These are phyloP conservation scores for Euura saliciscinereae DNA, from an alignment of 1,140 invertebrate genomes.

Conservation along the genomic window DNA sequence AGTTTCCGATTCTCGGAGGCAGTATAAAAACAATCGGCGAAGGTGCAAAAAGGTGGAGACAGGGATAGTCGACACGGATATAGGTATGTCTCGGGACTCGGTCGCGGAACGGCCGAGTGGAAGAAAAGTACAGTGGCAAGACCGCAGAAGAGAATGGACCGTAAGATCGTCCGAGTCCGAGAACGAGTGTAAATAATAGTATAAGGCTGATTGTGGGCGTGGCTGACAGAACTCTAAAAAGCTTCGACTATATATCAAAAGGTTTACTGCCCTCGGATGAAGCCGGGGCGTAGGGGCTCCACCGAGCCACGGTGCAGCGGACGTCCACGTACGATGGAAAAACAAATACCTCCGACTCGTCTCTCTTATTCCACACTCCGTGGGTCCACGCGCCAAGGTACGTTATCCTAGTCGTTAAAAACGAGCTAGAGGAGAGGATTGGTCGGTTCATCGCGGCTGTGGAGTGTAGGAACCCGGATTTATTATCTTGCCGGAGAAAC, in stretches of 20 bases:
- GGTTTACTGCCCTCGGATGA: slow-evolving; percentile 60
- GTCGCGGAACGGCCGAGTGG: neutral
- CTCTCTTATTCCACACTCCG: neutral
- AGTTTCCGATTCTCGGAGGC: no score
- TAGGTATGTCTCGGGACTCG: no score
- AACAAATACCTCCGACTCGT: slow-evolving; percentile 32
- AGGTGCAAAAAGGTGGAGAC: no score
- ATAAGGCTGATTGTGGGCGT: slow-evolving; percentile 60
- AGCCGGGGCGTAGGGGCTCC: slow-evolving; percentile 37
- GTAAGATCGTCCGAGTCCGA: slow-evolving; percentile 19
- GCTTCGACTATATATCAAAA: slow-evolving; percentile 62
- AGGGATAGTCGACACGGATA: no score
- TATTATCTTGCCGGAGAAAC: neutral
- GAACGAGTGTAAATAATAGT: slow-evolving; percentile 62
- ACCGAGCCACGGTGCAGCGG: neutral
- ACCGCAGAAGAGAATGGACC: slow-evolving; percentile 18
- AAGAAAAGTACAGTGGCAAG: slow-evolving; percentile 32
- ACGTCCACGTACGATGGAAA: slow-evolving; percentile 22
- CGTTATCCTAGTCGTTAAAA: neutral
- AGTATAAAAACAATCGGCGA: no score
- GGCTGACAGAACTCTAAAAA: slow-evolving; percentile 63
- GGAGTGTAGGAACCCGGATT: neutral
- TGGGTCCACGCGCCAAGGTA: slow-evolving; percentile 3
- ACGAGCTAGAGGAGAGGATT: neutral
- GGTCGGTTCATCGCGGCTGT: neutral